Percentiles rank a stretch among this genome's conserved stretches.
Evolutionary conservation across 2,113 vertebrate genomes (phyloP).

Genomic region (Pachyramphus minor): DNA sequence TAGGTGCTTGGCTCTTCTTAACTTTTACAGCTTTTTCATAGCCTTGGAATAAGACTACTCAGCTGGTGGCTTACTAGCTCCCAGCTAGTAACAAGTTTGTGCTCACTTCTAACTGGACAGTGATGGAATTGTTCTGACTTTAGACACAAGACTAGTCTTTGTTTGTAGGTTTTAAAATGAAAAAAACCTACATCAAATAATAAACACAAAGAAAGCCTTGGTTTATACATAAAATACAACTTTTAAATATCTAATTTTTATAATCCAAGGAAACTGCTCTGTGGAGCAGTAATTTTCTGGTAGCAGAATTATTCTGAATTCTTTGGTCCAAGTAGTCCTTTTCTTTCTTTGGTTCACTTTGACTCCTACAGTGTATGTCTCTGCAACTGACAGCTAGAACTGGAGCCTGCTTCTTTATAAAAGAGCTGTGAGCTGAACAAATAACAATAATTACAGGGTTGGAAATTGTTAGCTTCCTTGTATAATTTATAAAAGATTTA

Average conservation of each 20-base stretch:
- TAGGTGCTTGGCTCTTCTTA: neutral
- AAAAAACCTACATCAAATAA: neutral
- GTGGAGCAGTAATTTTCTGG: neutral
- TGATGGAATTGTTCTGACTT: neutral
- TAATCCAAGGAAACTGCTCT: neutral
- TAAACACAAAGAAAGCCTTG: neutral
- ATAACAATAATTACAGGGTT: neutral
- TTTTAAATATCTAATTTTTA: neutral
- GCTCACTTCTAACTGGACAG: neutral
- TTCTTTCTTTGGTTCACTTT: neutral
- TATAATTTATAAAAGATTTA: neutral
- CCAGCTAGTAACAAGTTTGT: neutral
- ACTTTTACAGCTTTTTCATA: neutral
- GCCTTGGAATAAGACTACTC: neutral
- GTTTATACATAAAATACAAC: neutral
- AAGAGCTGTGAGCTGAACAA: neutral
- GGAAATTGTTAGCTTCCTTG: neutral
- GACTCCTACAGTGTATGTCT: neutral
- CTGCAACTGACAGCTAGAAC: neutral
- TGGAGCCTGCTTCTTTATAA: neutral
- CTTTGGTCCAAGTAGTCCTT: neutral
- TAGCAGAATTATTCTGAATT: neutral
- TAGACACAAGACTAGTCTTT: neutral
- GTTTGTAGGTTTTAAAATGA: neutral
- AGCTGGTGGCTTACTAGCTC: neutral